These are phyloP conservation scores for Cavia aperea DNA, from an alignment of 2,113 vertebrate species.

Conservation along the genomic window DNA sequence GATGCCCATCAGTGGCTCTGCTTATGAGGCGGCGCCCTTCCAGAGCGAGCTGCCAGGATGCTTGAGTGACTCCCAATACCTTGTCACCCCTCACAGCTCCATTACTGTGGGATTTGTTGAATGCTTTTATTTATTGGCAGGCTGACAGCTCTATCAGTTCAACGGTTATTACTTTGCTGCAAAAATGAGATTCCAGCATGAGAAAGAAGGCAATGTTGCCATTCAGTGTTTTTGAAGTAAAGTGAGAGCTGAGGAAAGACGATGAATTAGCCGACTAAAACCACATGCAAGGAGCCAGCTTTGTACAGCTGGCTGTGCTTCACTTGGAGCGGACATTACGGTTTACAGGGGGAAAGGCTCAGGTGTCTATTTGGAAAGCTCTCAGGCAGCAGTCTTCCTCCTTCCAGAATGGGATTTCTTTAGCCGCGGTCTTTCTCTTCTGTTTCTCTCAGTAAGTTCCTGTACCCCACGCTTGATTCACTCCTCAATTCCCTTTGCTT, in stretches of 20 bases:
- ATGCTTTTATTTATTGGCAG: constrained; percentile 73
- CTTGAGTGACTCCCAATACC: constrained; percentile 57
- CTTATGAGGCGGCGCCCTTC: constrained; percentile 71
- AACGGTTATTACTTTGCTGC: constrained; percentile 76
- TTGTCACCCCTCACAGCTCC: constrained; percentile 58
- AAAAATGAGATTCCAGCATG: constrained; percentile 25
- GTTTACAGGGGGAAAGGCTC: neutral
- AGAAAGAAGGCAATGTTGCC: constrained; percentile 28
- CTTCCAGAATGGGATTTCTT: neutral
- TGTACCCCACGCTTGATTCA: neutral
- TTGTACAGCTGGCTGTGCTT: rapidly evolving
- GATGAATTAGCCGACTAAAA: rapidly evolving
- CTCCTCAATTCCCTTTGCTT: neutral
- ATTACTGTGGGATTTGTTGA: constrained; percentile 71
- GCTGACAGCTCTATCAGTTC: constrained; percentile 78
- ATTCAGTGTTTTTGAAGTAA: constrained; percentile 55
- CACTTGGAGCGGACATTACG: neutral
- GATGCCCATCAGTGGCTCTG: constrained; percentile 58
- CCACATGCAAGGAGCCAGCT: neutral
- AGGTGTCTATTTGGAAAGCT: neutral
- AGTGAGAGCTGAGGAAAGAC: neutral
- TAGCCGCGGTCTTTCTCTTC: neutral
- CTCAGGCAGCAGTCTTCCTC: neutral
- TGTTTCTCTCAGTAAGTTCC: neutral
- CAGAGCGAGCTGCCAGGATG: constrained; percentile 42